These are phyloP conservation scores for Rugalucina vietnamica DNA, from an alignment of 2,888 invertebrate genomes.

Conservation along the genomic window DNA sequence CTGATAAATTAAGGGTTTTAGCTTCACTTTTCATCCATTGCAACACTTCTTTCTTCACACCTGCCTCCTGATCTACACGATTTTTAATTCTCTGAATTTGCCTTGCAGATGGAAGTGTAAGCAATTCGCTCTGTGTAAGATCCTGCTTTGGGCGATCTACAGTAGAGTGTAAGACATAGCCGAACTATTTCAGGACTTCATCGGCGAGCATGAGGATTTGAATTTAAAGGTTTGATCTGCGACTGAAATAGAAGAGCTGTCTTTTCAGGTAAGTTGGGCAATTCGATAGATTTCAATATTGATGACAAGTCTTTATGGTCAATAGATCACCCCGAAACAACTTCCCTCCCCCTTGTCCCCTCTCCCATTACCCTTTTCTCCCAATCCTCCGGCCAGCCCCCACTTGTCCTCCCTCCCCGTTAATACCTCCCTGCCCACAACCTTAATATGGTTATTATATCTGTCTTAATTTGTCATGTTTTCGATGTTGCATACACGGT, in stretches of 20 bases:
- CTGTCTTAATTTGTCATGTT: too few relatives aligned
- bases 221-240: conserved; percentile 23
- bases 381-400: too few relatives aligned
- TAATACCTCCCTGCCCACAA: too few relatives aligned
- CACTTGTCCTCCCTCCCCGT: too few relatives aligned
- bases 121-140: conserved; percentile 29
- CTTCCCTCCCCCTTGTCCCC: too few relatives aligned
- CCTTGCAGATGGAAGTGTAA: conserved; percentile 51
- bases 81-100: conserved; percentile 47
- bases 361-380: too few relatives aligned
- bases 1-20: conserved; percentile 32
- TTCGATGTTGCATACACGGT: too few relatives aligned
- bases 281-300: conserved; percentile 9
- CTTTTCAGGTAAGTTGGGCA: background rate
- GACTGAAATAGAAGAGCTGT: conserved; percentile 25
- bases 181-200: conserved; percentile 52
- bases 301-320: conserved; percentile 3
- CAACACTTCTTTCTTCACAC: conserved; percentile 52
- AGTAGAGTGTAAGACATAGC: conserved; percentile 52
- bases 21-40: conserved; percentile 62
- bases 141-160: conserved; percentile 45
- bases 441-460: too few relatives aligned
- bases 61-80: conserved; percentile 46
- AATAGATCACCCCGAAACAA: too few relatives aligned
- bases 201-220: conserved; percentile 34